Evolutionary conservation across 2,888 invertebrate genomes (phyloP).

Genomic region (Nowickia ferox): DNA sequence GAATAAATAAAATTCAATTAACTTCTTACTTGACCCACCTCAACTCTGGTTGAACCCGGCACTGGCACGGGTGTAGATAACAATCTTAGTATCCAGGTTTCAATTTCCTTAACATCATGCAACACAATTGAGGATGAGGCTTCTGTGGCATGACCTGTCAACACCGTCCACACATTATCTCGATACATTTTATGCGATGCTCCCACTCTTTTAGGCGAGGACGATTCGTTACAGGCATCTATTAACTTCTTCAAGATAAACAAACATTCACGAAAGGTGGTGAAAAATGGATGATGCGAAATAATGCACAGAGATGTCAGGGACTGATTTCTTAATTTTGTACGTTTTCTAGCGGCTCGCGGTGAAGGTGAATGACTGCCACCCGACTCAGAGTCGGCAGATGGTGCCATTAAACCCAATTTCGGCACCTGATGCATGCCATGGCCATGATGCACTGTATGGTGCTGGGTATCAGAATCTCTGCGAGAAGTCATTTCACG

Average conservation of each 20-base stretch:
- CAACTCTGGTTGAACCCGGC: constrained; percentile 95
- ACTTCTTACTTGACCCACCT: constrained; percentile 78
- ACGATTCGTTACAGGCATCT: constrained; percentile 98
- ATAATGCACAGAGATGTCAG: constrained; percentile 98
- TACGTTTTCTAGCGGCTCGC: constrained; percentile 90
- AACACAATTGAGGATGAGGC: constrained; percentile 93
- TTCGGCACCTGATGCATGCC: constrained; percentile 84
- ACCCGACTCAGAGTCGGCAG: constrained; percentile 93
- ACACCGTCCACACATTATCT: constrained; percentile 97
- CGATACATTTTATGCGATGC: constrained; percentile 94
- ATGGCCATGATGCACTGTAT: constrained; percentile 65
- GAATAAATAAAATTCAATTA: neutral
- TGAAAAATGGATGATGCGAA: constrained; percentile 99
- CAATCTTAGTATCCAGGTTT: constrained; percentile 98
- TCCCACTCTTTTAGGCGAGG: constrained; percentile 93
- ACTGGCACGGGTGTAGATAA: constrained; percentile 99
- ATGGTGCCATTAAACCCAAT: constrained; percentile 87
- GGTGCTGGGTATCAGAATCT: constrained; percentile 85
- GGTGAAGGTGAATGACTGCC: constrained; percentile 94
- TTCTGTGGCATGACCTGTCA: constrained; percentile 92
- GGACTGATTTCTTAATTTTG: constrained; percentile 95
- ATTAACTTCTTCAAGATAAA: constrained; percentile 97
- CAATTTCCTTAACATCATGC: constrained; percentile 98
- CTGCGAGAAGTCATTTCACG: constrained; percentile 91
- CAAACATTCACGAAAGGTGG: constrained; percentile 98